Evolutionary conservation across 2,113 vertebrate species (phyloP), one percentile per base, ranked within the genome.

Genomic region (Tichodroma muraria): DNA sequence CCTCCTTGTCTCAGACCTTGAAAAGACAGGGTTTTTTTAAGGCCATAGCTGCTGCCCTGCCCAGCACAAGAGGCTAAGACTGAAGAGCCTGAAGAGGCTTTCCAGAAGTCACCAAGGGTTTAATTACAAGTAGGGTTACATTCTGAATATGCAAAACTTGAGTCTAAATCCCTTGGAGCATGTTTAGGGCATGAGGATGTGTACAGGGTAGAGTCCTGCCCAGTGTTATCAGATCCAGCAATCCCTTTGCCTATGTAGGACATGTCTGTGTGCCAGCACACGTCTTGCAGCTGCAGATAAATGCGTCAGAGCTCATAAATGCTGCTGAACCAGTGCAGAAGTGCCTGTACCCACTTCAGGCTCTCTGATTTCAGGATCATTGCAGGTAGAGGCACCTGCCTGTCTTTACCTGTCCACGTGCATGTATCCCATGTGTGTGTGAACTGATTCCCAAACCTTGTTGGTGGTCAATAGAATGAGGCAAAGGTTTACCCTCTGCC

Each of bases 371-470:
- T 56, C 2, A 0, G 66, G 37, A 35, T 80, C 40, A 4, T 0
- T 49, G 44, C 63, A 60, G 37, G 45, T 40, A 69, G 72, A 77
- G 49, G 44, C 71, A 54, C 49, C 49, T 82, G 66, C 52, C 50
- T 56, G 60, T 22, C 59, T 76, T 45, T 27, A 61, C 33, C 59
- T 68, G 65, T 78, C 31, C 49, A 13, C 0, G 1, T 38, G 22
- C 4, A 0, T 0, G 0, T 57, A 15, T 38, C 64, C 42, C 52
- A 8, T 13, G 4, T 31, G 13, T 40, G 72, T 4, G 24, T 18
- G 54, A 77, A 24, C 27, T 47, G 52, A n/a, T n/a, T 52, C 28
- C 57, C 42, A 77, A 28, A 31, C n/a, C 11, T 38, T 35, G n/a
- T 4, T 18, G 38, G 23, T 57, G 69, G 40, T 40, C 10, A 16